Base-by-base conservation (phyloP, 2,113 vertebrate species). In the Mormyrus lacerda region DNA sequence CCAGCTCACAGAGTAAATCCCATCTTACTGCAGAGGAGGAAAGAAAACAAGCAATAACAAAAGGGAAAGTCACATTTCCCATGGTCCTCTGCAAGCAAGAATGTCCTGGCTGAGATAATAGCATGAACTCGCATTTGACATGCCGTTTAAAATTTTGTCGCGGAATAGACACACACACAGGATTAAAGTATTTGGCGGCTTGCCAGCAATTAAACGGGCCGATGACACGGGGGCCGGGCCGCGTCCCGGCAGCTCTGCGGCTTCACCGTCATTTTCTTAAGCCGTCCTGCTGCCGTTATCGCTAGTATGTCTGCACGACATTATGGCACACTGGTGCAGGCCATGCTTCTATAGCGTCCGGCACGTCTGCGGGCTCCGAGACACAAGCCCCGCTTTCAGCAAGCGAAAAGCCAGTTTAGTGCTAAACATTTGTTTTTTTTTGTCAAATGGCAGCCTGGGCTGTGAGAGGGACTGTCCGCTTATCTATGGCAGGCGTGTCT, bases 1-100 rank as follows among this genome's bases (percentile, higher is more conserved):
- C 89, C 90, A 90, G 83, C 89, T 87, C 89, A 90, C 87, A 45
- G 88, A 85, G 89, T 91, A 92, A 91, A 91, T 91, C 90, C 89
- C 50, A 85, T 86, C 88, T 24, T 61, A 82, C 88, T 85, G 89
- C 88, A 90, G 87, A 88, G 69, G 19, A 44, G 50, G 88, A 85
- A 88, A 89, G 84, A 87, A 92, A 91, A 91, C 86, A 91, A 90
- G 91, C 89, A 89, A 91, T 91, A 87, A 89, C 88, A 55, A 86
- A 39, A 1, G 11, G 42, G 8, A 48, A 24, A 11, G 24, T 89
- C 45, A 47, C 44, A 39, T 69, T 27, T 69, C 27, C 55, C 55
- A 11, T 39, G 8, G 35, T 44, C 89, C 44, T 79, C 84, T 27
- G 17, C 47, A 86, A 55, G 48, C 53, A 8, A 86, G 89, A 61